Conservation (phyloP, 2,888 invertebrate species). For the Nasonia oneida region DNA sequence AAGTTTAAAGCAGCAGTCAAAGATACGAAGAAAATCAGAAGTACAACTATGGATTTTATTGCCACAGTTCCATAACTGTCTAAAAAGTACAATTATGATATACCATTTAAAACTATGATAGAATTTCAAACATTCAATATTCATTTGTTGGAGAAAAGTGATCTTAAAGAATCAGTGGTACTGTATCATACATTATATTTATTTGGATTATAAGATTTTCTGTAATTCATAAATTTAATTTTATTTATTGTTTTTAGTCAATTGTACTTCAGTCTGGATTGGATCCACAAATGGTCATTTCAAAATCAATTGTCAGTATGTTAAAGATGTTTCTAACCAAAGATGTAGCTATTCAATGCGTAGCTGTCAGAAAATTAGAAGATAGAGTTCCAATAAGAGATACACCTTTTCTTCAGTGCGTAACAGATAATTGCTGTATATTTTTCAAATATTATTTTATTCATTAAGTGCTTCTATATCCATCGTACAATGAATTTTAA, state of each 20-base stretch:
- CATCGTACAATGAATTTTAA: background rate
- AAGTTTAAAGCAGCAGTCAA: too few species aligned
- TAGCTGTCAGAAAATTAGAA: background rate
- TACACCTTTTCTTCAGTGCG: too few species aligned
- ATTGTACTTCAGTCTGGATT: background rate
- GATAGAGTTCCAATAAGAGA: background rate
- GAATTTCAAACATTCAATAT: too few species aligned
- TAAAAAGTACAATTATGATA: too few species aligned
- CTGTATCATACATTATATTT: background rate
- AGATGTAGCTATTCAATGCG: background rate
- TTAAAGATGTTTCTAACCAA: background rate
- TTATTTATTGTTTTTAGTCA: background rate
- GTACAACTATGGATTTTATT: too few species aligned
- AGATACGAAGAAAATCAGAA: too few species aligned
- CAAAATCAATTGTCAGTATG: background rate
- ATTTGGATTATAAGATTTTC: background rate
- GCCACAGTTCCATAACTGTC: too few species aligned
- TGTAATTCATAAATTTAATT: background rate
- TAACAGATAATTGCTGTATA: too few species aligned
- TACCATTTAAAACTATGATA: too few species aligned
- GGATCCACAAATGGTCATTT: background rate
- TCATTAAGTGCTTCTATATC: too few species aligned
- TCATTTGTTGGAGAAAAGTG: background rate
- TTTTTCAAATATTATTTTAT: too few species aligned
- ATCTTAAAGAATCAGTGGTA: background rate